Evolutionary conservation across 2,888 invertebrate genomes (phyloP).

Genomic region (Chymomyza procnemis): DNA sequence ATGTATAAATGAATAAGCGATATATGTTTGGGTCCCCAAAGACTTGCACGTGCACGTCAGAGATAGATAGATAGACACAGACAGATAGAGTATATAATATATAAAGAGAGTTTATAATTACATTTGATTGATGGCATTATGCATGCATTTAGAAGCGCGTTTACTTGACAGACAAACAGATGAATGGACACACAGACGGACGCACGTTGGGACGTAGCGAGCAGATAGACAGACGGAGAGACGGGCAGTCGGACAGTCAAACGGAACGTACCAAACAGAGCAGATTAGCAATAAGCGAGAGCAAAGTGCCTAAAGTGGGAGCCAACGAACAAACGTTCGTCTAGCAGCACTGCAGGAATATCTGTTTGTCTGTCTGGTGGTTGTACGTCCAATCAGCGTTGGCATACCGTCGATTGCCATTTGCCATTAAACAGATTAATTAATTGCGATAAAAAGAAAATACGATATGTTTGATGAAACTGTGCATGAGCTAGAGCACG

Average conservation of each 20-base stretch:
- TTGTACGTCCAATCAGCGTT: conserved; percentile 43
- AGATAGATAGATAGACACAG: neutral
- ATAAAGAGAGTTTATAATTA: conserved; percentile 59
- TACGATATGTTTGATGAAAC: too few relatives aligned
- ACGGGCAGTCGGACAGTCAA: conserved; percentile 13
- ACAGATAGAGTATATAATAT: conserved; percentile 11
- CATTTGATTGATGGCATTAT: conserved; percentile 68
- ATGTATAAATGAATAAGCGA: conserved; percentile 15
- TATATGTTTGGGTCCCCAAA: neutral
- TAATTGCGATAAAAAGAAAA: conserved; percentile 60
- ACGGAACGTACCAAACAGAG: neutral
- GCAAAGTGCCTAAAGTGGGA: neutral
- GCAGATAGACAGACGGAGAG: conserved; percentile 7
- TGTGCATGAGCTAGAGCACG: too few relatives aligned
- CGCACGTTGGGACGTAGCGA: too few relatives aligned
- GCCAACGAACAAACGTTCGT: neutral
- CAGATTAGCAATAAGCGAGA: neutral
- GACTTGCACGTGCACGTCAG: conserved; percentile 8
- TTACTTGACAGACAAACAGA: conserved; percentile 26
- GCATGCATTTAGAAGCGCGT: conserved; percentile 39
- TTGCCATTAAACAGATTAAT: conserved; percentile 66
- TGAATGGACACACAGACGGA: neutral
- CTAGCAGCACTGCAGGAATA: neutral
- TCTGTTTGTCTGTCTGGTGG: neutral
- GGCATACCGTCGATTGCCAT: conserved; percentile 17